These are phyloP conservation scores for Rugalucina vietnamica DNA, from an alignment of 2,888 invertebrate species.

Conservation along the genomic window DNA sequence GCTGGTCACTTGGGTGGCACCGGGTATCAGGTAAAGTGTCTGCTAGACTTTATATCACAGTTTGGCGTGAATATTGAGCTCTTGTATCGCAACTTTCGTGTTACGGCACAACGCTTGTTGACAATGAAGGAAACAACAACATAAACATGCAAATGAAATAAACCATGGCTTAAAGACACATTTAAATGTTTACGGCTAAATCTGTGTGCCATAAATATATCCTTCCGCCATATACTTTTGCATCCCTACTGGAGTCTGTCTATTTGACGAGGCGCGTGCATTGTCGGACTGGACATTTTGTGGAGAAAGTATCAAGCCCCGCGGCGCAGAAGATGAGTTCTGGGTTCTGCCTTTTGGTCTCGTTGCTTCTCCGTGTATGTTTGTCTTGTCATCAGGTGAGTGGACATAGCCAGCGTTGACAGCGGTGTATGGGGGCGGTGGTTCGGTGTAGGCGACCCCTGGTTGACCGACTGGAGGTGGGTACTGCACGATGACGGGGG, in stretches of 20 bases:
- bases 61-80: too few species aligned
- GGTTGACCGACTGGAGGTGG: not conserved
- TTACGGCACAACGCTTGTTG: too few species aligned
- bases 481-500: not conserved
- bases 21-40: too few species aligned
- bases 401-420: not conserved
- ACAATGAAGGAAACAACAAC: too few species aligned
- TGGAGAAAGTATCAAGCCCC: not conserved
- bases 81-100: too few species aligned
- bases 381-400: not conserved
- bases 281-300: not conserved
- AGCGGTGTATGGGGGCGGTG: not conserved
- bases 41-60: too few species aligned
- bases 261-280: not conserved
- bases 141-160: too few species aligned
- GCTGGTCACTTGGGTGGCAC: too few species aligned
- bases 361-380: not conserved
- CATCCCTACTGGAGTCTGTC: not conserved
- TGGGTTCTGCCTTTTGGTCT: not conserved
- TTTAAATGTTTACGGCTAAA: too few species aligned
- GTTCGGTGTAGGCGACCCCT: not conserved
- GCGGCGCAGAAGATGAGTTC: not conserved
- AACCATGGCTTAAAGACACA: too few species aligned
- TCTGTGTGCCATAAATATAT: not conserved
- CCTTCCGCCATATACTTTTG: not conserved